Base-by-base conservation (phyloP, 1,140 invertebrate genomes). In the Nasonia vitripennis region DNA sequence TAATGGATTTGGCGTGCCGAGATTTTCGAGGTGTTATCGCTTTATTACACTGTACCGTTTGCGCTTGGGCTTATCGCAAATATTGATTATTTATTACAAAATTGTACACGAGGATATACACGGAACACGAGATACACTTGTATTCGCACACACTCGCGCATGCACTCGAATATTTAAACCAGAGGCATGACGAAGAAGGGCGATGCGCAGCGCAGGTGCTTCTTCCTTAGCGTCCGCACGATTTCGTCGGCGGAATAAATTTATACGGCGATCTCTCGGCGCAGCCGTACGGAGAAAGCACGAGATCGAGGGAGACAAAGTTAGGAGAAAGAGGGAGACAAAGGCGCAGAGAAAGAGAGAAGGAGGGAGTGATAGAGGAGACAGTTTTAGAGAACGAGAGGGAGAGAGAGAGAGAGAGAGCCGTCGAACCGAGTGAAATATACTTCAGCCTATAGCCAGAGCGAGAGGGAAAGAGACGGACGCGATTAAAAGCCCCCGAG, bases 311-410 rank as follows among this genome's bases (percentile, higher is more conserved):
- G 48, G 70, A 83, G 82, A 67, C 5, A 78, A 68, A 78, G 41
- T 37, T n/a, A 71, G 68, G 73, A 78, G 51, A 62, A 48, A 81
- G 62, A 74, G 80, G 27, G 31, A 81, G 78, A 55, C 51, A 37
- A 62, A 67, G 23, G 48, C n/a, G 10, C 14, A 37, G 27, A 34
- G 55, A 31, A 37, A 55, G 51, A 77, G 34, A 62, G 55, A 77
- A 41, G 9, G 51, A 51, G 41, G 41, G 23, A 81, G 73, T 70
- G 73, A 78, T 78, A 81, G 55, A 86, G 74, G 79, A 82, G 79
- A 86, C 79, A 86, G 79, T 81, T 77, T 81, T 81, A 85, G 84
- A 85, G 84, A 55, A 55, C 68, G 68, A 23, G n/a, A 67, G 73
- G 10, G 73, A 81, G 45, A 62, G 68, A 23, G n/a, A 67, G 73